Evolutionary conservation across 2,797 vertebrate genomes (phyloP), one percentile per base, ranked within the genome.

Genomic region (Pterois miles): DNA sequence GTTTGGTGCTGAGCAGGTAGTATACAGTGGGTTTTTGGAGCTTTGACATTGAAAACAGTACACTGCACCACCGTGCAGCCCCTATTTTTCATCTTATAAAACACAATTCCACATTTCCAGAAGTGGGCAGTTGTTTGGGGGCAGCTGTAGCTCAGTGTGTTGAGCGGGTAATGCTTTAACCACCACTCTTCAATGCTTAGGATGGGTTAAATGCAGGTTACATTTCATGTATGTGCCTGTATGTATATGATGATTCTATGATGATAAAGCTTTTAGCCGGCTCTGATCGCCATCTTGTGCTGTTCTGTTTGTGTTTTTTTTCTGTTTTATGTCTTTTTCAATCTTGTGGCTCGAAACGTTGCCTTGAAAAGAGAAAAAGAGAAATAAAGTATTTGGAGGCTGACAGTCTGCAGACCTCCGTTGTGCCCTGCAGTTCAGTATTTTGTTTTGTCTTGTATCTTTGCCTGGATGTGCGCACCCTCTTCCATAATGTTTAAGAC

Each of bases 251-350:
- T 43, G 40, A 43, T 43, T 43, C 40, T 43, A 43, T 16, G 18
- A 43, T 16, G 18, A 43, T 8, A 43, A 1, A 0, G 40, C 18
- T 43, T 43, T 43, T 43, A 43, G 40, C 3, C 53, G 11, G 6
- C 10, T 0, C 20, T 59, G 57, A 22, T 59, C 6, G 13, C n/a
- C n/a, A 16, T 22, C 13, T 23, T 25, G 14, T 62, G 22, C 0
- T 40, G 22, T 0, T 34, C n/a, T 7, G 10, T 33, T 33, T 59
- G 57, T 59, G 16, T 0, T 43, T 0, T 43, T 29, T 43, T 43
- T 43, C 40, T 43, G 40, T 43, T 43, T 16, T 43, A 0, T 43
- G 40, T 43, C 18, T 43, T 1, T 43, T 20, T 43, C 16, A 16
- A 20, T 43, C 38, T 40, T 22, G 10, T 60, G 36, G 58, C 22